Evolutionary conservation across 92 coral and sea anemone genomes (phyloP), one percentile per base, ranked within the genome.

Genomic region (Blastomussa wellsi): DNA sequence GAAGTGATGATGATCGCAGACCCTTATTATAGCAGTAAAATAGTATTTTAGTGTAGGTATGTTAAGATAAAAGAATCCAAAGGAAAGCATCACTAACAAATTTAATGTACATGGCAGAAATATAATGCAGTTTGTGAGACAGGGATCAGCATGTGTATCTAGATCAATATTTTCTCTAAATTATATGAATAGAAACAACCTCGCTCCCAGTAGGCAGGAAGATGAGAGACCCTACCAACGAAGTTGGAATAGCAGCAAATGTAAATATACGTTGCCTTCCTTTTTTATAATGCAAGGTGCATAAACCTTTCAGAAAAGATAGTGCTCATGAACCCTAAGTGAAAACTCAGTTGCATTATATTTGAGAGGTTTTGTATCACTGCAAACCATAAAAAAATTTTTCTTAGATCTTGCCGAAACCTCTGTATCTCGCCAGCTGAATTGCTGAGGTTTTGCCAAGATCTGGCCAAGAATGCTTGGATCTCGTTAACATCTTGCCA

Each of bases 1-100:
- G 83, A 75, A 80, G 89, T 53, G 29, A 35, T 16, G 86, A 72
- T 72, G 87, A 83, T 74, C 72, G 80, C 60, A 73, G 59, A 62
- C 87, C 87, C 5, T 60, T 83, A 17, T 29, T 83, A 19, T 82
- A 74, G 41, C 17, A 57, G 3, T 4, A 14, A 60, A 71, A 69
- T 0, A 42, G 5, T 24, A 0, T 44, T 57, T 8, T 17, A 68
- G 16, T 47, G 41, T 19, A 47, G 5, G 13, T 22, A 41, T 35
- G 69, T 39, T 20, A 1, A 12, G 37, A 49, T 26, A 31, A 47
- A 70, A 17, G 4, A 4, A 22, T 22, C 14, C 11, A 70, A 32
- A 68, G 33, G 24, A 32, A 32, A 1, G 20, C 42, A 14, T 33
- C 37, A 53, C 60, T n/a, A 59, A n/a, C 67, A 26, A 60, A 60